phyloP scores from a whole-genome alignment of 1,140 invertebrate species.

The Chionoecetes opilio region DNA sequence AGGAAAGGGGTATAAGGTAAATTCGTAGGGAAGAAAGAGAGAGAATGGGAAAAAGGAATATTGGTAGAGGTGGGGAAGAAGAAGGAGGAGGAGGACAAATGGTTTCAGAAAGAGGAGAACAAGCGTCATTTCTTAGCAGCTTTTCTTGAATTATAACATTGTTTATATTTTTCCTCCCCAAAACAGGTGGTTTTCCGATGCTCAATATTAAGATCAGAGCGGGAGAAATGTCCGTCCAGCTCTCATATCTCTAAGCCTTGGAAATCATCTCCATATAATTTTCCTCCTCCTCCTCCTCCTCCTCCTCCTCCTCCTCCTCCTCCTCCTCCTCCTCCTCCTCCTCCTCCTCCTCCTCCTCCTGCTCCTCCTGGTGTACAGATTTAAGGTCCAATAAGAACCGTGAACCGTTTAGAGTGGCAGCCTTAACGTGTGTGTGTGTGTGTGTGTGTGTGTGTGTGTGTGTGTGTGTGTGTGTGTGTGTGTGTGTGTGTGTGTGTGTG shows the following conservation, averaged over 20 bases:
- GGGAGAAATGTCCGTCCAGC: no score
- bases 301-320: no score
- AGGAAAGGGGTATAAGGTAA: background rate
- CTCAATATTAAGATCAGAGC: no score
- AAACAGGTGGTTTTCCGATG: no score
- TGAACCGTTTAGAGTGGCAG: background rate
- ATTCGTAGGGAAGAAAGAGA: background rate
- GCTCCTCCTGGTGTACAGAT: background rate
- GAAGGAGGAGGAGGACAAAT: background rate
- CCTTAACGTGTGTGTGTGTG: background rate
- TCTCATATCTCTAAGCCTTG: no score
- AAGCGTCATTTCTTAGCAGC: background rate
- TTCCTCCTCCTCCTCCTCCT: no score
- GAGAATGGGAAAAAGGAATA: background rate
- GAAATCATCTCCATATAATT: background rate
- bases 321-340: no score
- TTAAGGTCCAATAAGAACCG: background rate
- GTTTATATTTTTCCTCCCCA: background rate
- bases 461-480: no score
- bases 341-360: background rate
- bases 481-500: no score
- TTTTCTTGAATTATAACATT: background rate
- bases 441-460: background rate
- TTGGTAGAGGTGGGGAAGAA: background rate
- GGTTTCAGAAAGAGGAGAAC: background rate